These are phyloP conservation scores for Natator depressus DNA, from an alignment of 2,113 vertebrate genomes.

Conservation along the genomic window DNA sequence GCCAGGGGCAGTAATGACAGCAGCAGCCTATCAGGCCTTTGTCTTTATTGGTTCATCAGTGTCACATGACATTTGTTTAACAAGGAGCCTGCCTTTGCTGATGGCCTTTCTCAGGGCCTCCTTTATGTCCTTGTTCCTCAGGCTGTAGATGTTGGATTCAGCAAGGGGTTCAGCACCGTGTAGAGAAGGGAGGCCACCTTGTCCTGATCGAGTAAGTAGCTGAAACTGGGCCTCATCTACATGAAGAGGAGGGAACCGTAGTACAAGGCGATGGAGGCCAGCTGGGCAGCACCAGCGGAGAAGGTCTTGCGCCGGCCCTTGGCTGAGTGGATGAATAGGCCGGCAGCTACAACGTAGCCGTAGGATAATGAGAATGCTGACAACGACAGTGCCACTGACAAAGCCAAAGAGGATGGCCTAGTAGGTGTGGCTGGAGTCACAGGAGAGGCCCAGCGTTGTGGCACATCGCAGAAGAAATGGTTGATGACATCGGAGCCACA, in stretches of 20 bases:
- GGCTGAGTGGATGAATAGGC: conserved; percentile 2
- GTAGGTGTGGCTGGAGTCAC: too few species aligned
- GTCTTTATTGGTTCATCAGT: too few species aligned
- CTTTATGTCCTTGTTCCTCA: conserved; percentile 30
- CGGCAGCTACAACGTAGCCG: conserved; percentile 27
- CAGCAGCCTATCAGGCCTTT: too few species aligned
- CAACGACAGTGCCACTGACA: too few species aligned
- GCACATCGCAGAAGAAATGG: too few species aligned
- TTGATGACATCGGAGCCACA: conserved; percentile 13
- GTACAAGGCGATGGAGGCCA: conserved; percentile 15
- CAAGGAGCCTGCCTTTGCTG: too few species aligned
- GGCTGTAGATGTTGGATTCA: conserved; percentile 37
- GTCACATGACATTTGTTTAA: too few species aligned
- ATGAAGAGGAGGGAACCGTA: conserved; percentile 49
- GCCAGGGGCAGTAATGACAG: too few species aligned
- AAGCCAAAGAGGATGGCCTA: too few species aligned
- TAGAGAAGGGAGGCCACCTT: conserved; percentile 29
- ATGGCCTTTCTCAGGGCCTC: background rate
- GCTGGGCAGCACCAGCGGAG: conserved; percentile 56
- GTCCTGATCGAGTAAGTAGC: conserved; percentile 46
- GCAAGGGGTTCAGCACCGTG: conserved; percentile 26
- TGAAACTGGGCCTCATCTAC: conserved; percentile 34
- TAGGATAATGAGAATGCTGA: background rate
- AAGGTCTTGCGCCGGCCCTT: conserved; percentile 49
- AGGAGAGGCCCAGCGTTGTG: too few species aligned